These are phyloP conservation scores for Thryonomys swinderianus DNA, from an alignment of 2,113 vertebrate genomes.

Conservation along the genomic window DNA sequence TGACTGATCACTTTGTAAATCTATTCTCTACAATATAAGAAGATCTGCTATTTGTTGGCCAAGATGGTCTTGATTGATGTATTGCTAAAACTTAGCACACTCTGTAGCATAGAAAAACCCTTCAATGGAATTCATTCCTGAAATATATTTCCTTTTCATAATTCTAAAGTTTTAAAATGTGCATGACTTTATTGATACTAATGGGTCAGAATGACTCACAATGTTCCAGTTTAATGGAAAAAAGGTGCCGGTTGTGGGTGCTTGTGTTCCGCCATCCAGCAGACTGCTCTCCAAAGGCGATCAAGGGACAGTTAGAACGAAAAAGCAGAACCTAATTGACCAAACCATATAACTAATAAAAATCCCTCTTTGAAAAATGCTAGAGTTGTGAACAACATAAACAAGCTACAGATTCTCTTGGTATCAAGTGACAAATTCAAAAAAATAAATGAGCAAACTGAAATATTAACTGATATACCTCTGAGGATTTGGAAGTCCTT, in stretches of 20 bases:
- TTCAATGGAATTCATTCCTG: not conserved
- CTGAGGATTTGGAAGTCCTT: not conserved
- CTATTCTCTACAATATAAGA: not conserved
- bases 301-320: not conserved
- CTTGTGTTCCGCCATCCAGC: not conserved
- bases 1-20: not conserved
- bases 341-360: not conserved
- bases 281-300: not conserved
- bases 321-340: not conserved
- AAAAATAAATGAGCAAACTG: not conserved
- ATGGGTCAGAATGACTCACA: not conserved
- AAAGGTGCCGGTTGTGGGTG: not conserved
- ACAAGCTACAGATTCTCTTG: not conserved
- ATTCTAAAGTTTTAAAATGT: not conserved
- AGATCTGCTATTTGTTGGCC: not conserved
- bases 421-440: not conserved
- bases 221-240: accelerated
- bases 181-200: not conserved
- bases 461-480: not conserved
- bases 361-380: not conserved
- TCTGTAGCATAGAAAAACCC: not conserved
- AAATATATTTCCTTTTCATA: not conserved
- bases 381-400: not conserved
- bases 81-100: not conserved
- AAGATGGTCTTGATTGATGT: not conserved